Evolutionary conservation across 2,888 invertebrate genomes (phyloP), one percentile per base, ranked within the genome.

Genomic region (Nemurella pictetii): DNA sequence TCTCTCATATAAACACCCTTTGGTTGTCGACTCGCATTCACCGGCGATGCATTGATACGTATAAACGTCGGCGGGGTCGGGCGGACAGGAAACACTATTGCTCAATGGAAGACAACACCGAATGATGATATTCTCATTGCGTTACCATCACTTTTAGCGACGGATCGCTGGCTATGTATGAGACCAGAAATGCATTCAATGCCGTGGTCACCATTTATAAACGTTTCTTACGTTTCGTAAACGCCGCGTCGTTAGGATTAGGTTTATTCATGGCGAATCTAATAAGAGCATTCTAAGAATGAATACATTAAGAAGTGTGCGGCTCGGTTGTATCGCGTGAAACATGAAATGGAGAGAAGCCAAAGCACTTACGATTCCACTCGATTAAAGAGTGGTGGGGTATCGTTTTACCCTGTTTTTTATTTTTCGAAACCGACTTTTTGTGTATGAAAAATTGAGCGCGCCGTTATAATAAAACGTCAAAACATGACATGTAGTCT

Each of bases 1-100:
- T 82, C 29, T 82, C 55, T 20, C 82, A 29, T 82, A 36, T 82
- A 82, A 82, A 82, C 82, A 82, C 82, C 82, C 82, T 82, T 82
- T 82, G 27, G 28, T 55, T 72, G 82, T 82, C 82, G 26, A 55
- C 82, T 82, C 25, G 26, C 32, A 36, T 81, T 81, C 80, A 81
- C 25, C n/a, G 80, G n/a, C 20, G 80, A n/a, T 81, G 75, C 75
- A 75, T 55, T 55, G 78, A 78, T 78, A 78, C 78, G 30, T 30
- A 30, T 20, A 78, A 20, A 78, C 7, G 4, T n/a, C n/a, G n/a
- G n/a, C n/a, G n/a, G n/a, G 30, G 12, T 29, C 78, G 28, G 78
- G 78, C 78, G 27, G 27, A 5, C 25, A 29, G 25, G 36, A 36
- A 15, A 36, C 15, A 80, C 30, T n/a, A 36, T 35, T 35, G 30